Base-by-base conservation (phyloP, 2,797 vertebrate species). In the Eupleurogrammus muticus region DNA sequence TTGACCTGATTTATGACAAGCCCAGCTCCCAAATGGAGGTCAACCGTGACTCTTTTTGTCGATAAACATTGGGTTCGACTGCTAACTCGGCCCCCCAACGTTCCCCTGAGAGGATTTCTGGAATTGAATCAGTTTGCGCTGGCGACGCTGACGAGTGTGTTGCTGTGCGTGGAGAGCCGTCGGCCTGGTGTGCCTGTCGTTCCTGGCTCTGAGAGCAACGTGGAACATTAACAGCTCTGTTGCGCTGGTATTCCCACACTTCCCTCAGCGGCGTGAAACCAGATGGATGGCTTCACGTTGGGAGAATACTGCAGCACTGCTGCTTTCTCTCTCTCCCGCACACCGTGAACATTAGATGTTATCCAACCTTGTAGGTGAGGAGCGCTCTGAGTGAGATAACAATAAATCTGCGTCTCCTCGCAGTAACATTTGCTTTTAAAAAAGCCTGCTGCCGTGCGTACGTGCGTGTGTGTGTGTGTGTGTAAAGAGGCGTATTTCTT, bases 151-250 rank as follows among this genome's bases (percentile, higher is more conserved):
- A 79, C n/a, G 44, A 70, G 77, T 81, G 38, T 73, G 75, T 70
- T 74, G 65, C 65, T 28, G 77, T 50, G 86, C 83, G 81, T 73
- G 66, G 72, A 72, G 85, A 80, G 17, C 83, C 63, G 54, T 87
- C 70, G 59, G 76, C 70, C n/a, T n/a, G n/a, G 63, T 69, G 75
- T 44, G 75, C 65, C 44, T 68, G 60, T 85, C 75, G 46, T 69
- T 75, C 59, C 38, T 54, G 56, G 70, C 81, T 82, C 77, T 17
- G 66, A 80, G 71, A 77, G 85, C 82, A 85, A 83, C 77, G 82
- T 78, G 78, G 88, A 86, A 89, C 87, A 90, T 90, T 89, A 85
- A 85, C 89, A 82, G 86, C 81, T 87, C 68, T 8, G 32, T 54
- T 73, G 69, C 74, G 59, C 57, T 78, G 84, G 82, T 83, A 77